These are phyloP conservation scores for Amblyjoppa proteus DNA, from an alignment of 2,888 invertebrate genomes.

Conservation along the genomic window DNA sequence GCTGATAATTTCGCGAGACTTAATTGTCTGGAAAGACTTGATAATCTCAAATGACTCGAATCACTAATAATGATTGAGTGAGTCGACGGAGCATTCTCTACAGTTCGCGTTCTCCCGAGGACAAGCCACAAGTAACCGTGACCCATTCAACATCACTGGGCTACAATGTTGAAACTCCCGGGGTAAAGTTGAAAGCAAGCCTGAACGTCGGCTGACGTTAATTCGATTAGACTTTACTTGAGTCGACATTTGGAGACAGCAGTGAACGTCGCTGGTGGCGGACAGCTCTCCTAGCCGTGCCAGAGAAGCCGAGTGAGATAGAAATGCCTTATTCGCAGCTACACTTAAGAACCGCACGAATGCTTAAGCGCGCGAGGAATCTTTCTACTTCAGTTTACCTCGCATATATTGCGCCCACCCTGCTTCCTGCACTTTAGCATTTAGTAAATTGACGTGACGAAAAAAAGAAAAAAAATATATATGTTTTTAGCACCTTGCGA, in stretches of 20 bases:
- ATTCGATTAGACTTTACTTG: constrained; percentile 64
- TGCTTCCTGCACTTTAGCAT: neutral
- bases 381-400: neutral
- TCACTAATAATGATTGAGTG: neutral
- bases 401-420: too few species aligned
- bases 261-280: constrained; percentile 35
- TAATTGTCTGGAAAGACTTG: too few species aligned
- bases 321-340: neutral
- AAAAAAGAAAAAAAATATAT: neutral
- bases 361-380: neutral
- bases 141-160: constrained; percentile 8
- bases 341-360: neutral
- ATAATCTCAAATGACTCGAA: neutral
- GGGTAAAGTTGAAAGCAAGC: neutral
- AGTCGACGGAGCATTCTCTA: neutral
- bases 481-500: neutral
- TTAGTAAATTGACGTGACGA: neutral
- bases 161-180: constrained; percentile 2
- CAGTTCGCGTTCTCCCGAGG: neutral
- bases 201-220: constrained; percentile 56
- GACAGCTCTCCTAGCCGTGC: constrained; percentile 35
- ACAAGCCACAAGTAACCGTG: neutral
- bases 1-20: too few species aligned
- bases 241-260: constrained; percentile 53
- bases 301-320: neutral